Conservation (phyloP, 1,140 invertebrate species). For the Ooceraea biroi region DNA sequence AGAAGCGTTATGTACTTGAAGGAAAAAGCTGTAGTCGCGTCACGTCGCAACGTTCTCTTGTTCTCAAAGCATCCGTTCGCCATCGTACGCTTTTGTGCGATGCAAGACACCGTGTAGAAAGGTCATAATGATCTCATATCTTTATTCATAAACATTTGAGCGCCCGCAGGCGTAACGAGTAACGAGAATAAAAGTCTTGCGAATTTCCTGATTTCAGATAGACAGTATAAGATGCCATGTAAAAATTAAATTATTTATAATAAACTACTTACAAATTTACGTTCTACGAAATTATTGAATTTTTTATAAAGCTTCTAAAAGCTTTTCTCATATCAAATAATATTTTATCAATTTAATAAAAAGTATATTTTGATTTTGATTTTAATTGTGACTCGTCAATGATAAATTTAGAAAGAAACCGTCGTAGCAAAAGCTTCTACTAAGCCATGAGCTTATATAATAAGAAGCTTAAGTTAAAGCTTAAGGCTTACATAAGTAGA, state of each 20-base stretch:
- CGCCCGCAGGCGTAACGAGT: conserved; percentile 1
- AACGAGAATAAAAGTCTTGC: conserved; percentile 17
- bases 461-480: conserved; percentile 48
- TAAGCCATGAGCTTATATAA: conserved; percentile 36
- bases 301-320: no score
- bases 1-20: conserved; percentile 3
- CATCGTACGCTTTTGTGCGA: conserved; percentile 5
- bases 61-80: conserved; percentile 24
- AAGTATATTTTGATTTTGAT: no score
- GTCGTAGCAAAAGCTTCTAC: background rate
- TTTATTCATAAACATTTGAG: conserved; percentile 56
- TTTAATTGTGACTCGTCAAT: background rate
- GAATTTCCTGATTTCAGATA: conserved; percentile 20
- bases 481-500: conserved; percentile 34
- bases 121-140: conserved; percentile 59
- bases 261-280: no score
- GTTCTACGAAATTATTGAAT: no score
- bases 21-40: conserved; percentile 35
- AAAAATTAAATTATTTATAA: background rate
- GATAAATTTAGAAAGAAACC: conserved; percentile 27
- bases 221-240: background rate
- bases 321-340: no score
- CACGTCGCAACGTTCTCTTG: conserved; percentile 49
- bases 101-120: conserved; percentile 46
- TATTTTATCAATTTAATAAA: no score